phyloP scores from a whole-genome alignment of 2,797 vertebrate species.

The Decapterus maruadsi region DNA sequence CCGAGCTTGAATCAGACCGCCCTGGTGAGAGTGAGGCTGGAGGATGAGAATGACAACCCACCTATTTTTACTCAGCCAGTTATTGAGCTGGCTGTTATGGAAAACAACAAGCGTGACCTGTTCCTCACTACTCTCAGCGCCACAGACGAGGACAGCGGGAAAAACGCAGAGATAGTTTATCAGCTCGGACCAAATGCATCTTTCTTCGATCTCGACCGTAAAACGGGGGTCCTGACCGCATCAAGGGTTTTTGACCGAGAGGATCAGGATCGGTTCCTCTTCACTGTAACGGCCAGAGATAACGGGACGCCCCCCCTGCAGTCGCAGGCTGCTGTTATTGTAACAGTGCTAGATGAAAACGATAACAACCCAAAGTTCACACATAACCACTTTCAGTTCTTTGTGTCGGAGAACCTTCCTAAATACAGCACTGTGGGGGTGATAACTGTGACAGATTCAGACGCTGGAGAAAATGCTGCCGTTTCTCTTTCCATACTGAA shows the following conservation, averaged over 20 bases:
- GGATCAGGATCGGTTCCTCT: slow-evolving; percentile 97
- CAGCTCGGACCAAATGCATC: slow-evolving; percentile 99
- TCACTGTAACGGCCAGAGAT: slow-evolving; percentile 98
- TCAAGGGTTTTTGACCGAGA: slow-evolving; percentile 98
- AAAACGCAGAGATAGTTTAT: slow-evolving; percentile 99
- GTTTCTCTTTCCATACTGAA: slow-evolving; percentile 97
- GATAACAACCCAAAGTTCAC: slow-evolving; percentile 99
- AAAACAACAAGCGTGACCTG: slow-evolving; percentile 98
- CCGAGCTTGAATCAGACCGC: slow-evolving; percentile 98
- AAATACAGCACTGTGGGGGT: slow-evolving; percentile 99
- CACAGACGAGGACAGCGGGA: slow-evolving; percentile 98
- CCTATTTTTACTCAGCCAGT: slow-evolving; percentile 99
- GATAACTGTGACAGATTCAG: slow-evolving; percentile 98
- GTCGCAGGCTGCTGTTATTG: slow-evolving; percentile 97
- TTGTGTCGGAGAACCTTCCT: slow-evolving; percentile 99
- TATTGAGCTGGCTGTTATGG: slow-evolving; percentile 97
- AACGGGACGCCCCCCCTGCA: slow-evolving; percentile 97
- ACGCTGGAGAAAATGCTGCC: slow-evolving; percentile 96
- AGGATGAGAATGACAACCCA: slow-evolving; percentile 99
- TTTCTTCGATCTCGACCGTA: slow-evolving; percentile 99
- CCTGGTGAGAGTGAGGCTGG: slow-evolving; percentile 95
- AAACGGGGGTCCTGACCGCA: slow-evolving; percentile 97
- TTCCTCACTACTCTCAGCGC: slow-evolving; percentile 98
- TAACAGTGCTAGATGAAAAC: slow-evolving; percentile 97
- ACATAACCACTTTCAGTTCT: slow-evolving; percentile 99